Percentiles rank a stretch among this genome's conserved stretches.
These are phyloP conservation scores for Notechis scutatus DNA, from an alignment of 2,113 vertebrate species.

Conservation along the genomic window DNA sequence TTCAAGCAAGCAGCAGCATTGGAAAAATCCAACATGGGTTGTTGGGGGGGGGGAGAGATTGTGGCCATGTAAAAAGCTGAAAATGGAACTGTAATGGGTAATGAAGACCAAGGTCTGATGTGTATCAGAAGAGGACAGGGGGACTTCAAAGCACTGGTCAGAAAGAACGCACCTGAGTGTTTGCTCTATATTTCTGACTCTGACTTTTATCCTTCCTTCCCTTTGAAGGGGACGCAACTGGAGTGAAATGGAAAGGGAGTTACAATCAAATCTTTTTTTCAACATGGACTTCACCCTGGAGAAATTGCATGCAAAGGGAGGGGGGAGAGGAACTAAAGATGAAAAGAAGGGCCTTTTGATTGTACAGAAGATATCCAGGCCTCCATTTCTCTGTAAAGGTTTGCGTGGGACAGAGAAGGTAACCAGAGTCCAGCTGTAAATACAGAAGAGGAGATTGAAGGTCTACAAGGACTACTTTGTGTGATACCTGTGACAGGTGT, in stretches of 20 bases:
- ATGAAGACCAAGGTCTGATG: constrained; percentile 80
- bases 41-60: not conserved
- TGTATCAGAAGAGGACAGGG: constrained; percentile 83
- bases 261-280: constrained; percentile 79
- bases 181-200: constrained; percentile 66
- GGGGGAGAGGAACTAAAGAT: constrained; percentile 77
- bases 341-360: constrained; percentile 83
- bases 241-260: constrained; percentile 66
- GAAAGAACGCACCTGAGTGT: constrained; percentile 61
- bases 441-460: constrained; percentile 58
- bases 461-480: constrained; percentile 75
- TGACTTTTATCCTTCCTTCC: constrained; percentile 84
- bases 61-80: constrained; percentile 71
- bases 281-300: constrained; percentile 76
- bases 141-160: constrained; percentile 86
- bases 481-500: not conserved
- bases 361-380: constrained; percentile 60
- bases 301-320: constrained; percentile 74
- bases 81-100: constrained; percentile 81
- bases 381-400: constrained; percentile 69
- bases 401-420: constrained; percentile 76
- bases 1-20: constrained; percentile 65
- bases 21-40: constrained; percentile 72
- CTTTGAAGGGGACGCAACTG: constrained; percentile 97
- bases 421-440: constrained; percentile 68